Base-by-base conservation (phyloP, 2,113 vertebrate species). In the Indicator maculatus region DNA sequence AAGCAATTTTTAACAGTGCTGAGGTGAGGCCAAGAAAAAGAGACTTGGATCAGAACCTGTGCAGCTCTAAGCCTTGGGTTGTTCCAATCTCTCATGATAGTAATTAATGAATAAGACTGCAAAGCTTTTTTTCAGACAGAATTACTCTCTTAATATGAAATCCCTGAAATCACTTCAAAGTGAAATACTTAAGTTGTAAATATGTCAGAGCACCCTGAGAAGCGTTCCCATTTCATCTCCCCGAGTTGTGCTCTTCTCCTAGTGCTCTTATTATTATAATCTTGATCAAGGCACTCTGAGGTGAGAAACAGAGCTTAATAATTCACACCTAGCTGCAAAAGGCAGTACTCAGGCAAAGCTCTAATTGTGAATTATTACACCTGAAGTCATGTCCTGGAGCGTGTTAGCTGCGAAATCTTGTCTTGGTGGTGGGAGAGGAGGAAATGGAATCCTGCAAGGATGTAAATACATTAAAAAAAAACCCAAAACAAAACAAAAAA, bases 121-220 rank as follows among this genome's bases (percentile, higher is more conserved):
- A 94, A 95, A 93, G 76, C 88, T 89, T 44, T 44, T 97, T 93
- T 91, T 52, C 58, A 7, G 73, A 63, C 83, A 86, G 84, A 88
- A 65, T 45, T 21, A 75, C 58, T 83, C 67, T 83, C 79, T 93
- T 59, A 66, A 59, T 66, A 70, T 11, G 70, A 73, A 88, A 72
- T 5, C 30, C 59, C 86, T 59, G 36, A 95, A 91, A 72, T 38
- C 5, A 31, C 75, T 91, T 90, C 70, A 81, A 92, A 95, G 83
- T n/a, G 58, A 69, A 86, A 79, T 16, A 82, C 79, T 83, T 12
- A 36, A 90, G 94, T 24, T 88, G 66, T 92, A 96, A 95, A 96
- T 82, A 93, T 28, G 64, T 93, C 88, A 58, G 53, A 12, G 15
- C 53, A 55, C 24, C 56, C 60, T 0, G 8, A 79, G 76, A 93